Evolutionary conservation across 2,888 invertebrate species (phyloP), one percentile per base, ranked within the genome.

Genomic region (Nipponacmea schrenckii): DNA sequence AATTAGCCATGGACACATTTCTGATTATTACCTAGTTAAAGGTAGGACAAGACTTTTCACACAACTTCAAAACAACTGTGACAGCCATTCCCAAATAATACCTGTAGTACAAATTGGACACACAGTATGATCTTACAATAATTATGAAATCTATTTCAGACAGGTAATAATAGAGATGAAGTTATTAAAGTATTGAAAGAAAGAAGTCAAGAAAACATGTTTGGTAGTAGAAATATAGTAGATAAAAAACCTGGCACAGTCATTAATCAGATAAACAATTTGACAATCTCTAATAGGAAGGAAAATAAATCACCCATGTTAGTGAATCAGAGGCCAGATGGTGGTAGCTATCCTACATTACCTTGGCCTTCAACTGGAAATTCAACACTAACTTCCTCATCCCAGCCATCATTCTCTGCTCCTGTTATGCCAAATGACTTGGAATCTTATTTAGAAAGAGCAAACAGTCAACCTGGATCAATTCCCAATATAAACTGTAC

Each of bases 171-270:
- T 69, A 76, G 80, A 68, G 79, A 83, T 45, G 80, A 78, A 77
- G 85, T 84, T 68, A 78, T 84, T 69, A 82, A 85, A 72, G 79
- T 77, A 46, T 73, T 86, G 67, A 78, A 83, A 26, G 76, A 75
- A 48, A 83, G 83, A 70, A 82, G 80, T 70, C 80, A 80, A 27
- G 78, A 78, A 67, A 81, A 78, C 71, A 70, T 82, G 64, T 81
- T 77, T 78, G 80, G 78, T 64, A 10, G 27, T 50, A n/a, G 48
- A 56, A 27, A n/a, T 2, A 26, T 26, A 64, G 12, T 31, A 64
- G 64, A 31, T 17, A 64, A 5, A 26, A 17, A 27, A 24, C 26
- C n/a, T 31, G 31, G 15, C 31, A 31, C 26, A 27, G n/a, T 64
- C 17, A 26, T 27, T 64, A n/a, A 26, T 17, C 64, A 64, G 26